Conservation (phyloP, 2,888 invertebrate species). For the Rhopalosiphum nymphaeae region DNA sequence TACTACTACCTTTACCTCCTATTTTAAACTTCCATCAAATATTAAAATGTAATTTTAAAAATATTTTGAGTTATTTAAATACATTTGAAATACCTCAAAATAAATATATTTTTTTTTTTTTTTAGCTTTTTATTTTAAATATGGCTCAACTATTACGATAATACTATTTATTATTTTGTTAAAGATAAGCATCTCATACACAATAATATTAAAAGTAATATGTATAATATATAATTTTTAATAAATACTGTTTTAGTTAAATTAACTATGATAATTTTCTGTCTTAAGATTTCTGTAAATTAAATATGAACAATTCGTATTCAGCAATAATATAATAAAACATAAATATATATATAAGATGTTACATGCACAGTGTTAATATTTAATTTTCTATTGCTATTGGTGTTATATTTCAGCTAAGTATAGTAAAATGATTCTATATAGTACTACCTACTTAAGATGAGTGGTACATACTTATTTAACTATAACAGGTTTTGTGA, state of each 20-base stretch:
- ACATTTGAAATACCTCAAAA: neutral
- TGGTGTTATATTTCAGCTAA: neutral
- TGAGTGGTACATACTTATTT: neutral
- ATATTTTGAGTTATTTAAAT: neutral
- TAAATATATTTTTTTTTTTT: no score
- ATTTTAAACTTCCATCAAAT: neutral
- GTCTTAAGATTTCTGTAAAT: neutral
- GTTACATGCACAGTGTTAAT: neutral
- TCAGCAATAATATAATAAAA: neutral
- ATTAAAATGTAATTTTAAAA: neutral
- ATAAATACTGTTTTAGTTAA: neutral
- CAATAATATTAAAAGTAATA: neutral
- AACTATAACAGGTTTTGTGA: neutral
- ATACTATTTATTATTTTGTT: no score
- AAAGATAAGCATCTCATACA: neutral
- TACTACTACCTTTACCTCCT: no score
- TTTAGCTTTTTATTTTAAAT: no score
- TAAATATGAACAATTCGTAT: neutral
- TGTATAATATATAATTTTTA: neutral
- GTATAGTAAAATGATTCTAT: neutral
- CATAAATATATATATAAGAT: neutral
- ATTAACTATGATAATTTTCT: neutral
- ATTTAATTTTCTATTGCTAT: neutral
- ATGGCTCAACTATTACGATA: no score
- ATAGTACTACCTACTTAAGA: neutral